Evolutionary conservation across 2,888 invertebrate genomes (phyloP).

Genomic region (Cephus nigrinus): DNA sequence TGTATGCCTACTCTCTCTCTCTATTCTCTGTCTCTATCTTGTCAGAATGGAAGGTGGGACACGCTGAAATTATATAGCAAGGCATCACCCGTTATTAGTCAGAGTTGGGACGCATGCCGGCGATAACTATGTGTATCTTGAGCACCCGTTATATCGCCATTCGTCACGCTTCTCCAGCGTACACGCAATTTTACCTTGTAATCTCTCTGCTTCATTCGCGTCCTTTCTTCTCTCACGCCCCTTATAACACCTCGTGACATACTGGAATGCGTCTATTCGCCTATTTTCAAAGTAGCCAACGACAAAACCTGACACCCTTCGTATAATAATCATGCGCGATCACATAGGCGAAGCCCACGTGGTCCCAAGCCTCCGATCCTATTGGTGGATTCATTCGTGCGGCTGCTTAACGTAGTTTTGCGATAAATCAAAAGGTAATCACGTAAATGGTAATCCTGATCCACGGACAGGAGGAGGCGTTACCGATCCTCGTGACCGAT

Average conservation of each 20-base stretch:
- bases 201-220: constrained; percentile 22
- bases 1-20: neutral
- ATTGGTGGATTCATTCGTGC: neutral
- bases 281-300: constrained; percentile 8
- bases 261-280: constrained; percentile 14
- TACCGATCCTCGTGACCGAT: constrained; percentile 13
- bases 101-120: constrained; percentile 37
- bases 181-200: constrained; percentile 37
- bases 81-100: constrained; percentile 50
- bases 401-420: neutral
- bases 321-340: neutral
- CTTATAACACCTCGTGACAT: neutral
- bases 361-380: neutral
- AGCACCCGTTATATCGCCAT: constrained; percentile 47
- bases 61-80: constrained; percentile 44
- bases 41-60: neutral
- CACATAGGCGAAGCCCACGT: neutral
- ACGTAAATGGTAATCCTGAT: constrained; percentile 18
- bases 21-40: constrained; percentile 9
- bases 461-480: constrained; percentile 11
- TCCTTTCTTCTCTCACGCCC: neutral
- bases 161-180: constrained; percentile 40
- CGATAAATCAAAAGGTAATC: constrained; percentile 22
- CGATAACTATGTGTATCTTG: constrained; percentile 56
- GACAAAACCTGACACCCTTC: neutral